Evolutionary conservation across 1,140 invertebrate species (phyloP), one percentile per base, ranked within the genome.

Genomic region (Pseudoatta argentina): DNA sequence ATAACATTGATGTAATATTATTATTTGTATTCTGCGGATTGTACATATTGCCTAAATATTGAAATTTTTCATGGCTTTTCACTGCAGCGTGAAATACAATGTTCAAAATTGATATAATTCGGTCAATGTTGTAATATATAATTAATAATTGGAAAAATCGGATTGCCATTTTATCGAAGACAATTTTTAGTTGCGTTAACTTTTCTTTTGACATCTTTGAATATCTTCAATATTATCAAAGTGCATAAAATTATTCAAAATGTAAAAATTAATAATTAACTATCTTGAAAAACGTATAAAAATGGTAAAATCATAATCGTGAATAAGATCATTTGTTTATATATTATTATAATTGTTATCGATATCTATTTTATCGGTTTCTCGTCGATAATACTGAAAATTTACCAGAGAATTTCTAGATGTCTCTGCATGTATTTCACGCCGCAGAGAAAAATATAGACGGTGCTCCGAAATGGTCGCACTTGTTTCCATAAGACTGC

Each of bases 361-460:
- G 3, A n/a, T 73, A 2, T 59, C 69, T 83, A 27, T 57, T 73
- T 83, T 83, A 83, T 75, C 79, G 69, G 27, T 10, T 16, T 57
- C 16, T 48, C 7, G 34, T 12, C 53, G 10, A 27, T 18, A 72
- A 59, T 24, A n/a, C 14, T 21, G 39, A 44, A 21, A 4, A 39
- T 48, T 59, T 61, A 59, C 3, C 12, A 14, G 21, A 30, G 55
- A 61, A 73, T 48, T 14, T 83, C 24, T 14, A 83, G 79, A 83
- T 83, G 79, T 83, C 79, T 61, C 79, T 30, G 44, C 57, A 4
- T 75, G 14, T 10, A 48, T 82, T 82, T 82, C 30, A 48, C 55
- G 55, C 10, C 39, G 55, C n/a, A 73, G 69, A 30, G 67, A 83
- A 83, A 83, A 63, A n/a, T 73, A 21, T 16, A 30, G 8, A 61